Conservation (phyloP, 2,888 invertebrate species). For the Antheraea yamamai region DNA sequence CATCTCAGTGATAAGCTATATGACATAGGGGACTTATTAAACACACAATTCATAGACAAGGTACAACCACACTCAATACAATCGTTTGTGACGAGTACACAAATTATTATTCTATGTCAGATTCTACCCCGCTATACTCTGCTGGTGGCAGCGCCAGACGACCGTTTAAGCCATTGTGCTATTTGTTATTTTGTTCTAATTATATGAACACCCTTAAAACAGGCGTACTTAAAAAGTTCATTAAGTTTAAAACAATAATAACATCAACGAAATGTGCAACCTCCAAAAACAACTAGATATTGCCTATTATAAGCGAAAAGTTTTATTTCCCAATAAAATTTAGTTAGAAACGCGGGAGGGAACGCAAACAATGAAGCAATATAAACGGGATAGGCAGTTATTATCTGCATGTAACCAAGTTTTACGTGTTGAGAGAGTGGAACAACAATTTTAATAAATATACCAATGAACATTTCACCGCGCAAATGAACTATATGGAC, state of each 20-base stretch:
- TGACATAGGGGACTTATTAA: too few relatives aligned
- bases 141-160: too few relatives aligned
- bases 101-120: too few relatives aligned
- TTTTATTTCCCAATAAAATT: slow-evolving; percentile 47
- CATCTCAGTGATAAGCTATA: too few relatives aligned
- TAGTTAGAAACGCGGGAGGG: slow-evolving; percentile 41
- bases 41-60: too few relatives aligned
- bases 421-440: slow-evolving; percentile 48
- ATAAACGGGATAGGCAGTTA: slow-evolving; percentile 56
- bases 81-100: too few relatives aligned
- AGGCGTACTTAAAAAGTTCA: neutral
- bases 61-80: too few relatives aligned
- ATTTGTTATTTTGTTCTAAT: neutral
- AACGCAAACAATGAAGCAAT: slow-evolving; percentile 62
- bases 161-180: neutral
- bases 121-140: too few relatives aligned
- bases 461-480: slow-evolving; percentile 36
- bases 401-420: slow-evolving; percentile 69
- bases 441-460: slow-evolving; percentile 58
- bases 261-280: neutral
- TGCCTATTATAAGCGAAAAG: slow-evolving; percentile 45
- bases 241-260: neutral
- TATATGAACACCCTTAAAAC: neutral
- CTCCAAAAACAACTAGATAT: slow-evolving; percentile 30
- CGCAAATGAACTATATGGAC: neutral